Base-by-base conservation (phyloP, 2,888 invertebrate species). In the Euzetes globulus region DNA sequence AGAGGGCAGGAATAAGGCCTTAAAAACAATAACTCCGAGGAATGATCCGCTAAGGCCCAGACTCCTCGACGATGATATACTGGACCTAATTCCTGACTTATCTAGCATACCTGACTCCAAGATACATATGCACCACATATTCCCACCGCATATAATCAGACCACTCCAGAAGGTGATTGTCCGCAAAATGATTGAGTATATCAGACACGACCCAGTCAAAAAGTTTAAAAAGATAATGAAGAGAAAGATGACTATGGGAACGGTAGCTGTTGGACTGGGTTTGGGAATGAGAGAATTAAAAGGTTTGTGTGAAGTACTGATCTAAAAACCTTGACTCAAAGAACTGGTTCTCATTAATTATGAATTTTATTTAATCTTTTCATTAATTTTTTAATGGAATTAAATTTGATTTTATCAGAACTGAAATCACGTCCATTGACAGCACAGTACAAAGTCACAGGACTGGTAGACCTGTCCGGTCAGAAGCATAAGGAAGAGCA, bases 91-190 rank as follows among this genome's bases (percentile, higher is more conserved):
- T 22, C n/a, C 15, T 50, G 11, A 58, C 9, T 7, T 58, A 22
- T 19, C 19, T 22, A 33, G 33, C 33, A 4, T 33, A 4, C 33
- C 7, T 6, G 7, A 33, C 33, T 6, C 58, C n/a, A 19, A 25
- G 58, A 58, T 58, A 58, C 58, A 58, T 58, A 58, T 58, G 19
- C 58, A 58, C 19, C 58, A 58, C 22, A 22, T 58, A 25, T 58
- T 58, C 25, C 58, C 58, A 6, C 58, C 58, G 19, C 58, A 58
- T 19, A 13, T 25, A 2, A 58, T 58, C 13, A 58, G 58, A 58
- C 58, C 58, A 11, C 22, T 58, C 3, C 58, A 58, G 13, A 58
- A 22, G 25, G 22, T 22, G 3, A 58, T 58, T 22, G 25, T 58
- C 13, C 3, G 22, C 4, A 58, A 58, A 58, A 3, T 58, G 15